Percentiles rank a stretch among this genome's conserved stretches.
These are phyloP conservation scores for Urocitellus parryii DNA, from an alignment of 2,113 vertebrate genomes.

Conservation along the genomic window DNA sequence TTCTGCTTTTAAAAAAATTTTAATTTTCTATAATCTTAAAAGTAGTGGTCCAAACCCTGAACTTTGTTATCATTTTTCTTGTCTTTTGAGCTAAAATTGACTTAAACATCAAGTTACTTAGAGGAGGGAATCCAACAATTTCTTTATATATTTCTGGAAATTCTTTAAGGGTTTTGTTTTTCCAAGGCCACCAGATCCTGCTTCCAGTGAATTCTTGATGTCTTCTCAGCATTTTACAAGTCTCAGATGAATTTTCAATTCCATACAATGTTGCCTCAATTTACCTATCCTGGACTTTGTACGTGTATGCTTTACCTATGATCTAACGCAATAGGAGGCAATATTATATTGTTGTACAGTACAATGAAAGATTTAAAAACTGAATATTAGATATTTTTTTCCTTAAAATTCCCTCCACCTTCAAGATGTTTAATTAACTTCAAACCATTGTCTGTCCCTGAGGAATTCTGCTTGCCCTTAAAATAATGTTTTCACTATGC, in stretches of 20 bases:
- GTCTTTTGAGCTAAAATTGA: slow-evolving; percentile 24
- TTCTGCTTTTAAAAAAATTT: not conserved
- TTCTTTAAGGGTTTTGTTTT: not conserved
- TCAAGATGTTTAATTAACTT: slow-evolving; percentile 21
- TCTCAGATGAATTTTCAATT: not conserved
- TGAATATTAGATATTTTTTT: not conserved
- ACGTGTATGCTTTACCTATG: not conserved
- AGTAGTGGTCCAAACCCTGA: not conserved
- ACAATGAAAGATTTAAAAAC: not conserved
- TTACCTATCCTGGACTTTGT: not conserved
- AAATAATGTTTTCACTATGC: not conserved
- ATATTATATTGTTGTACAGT: not conserved
- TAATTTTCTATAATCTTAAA: slow-evolving; percentile 3
- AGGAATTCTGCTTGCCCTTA: not conserved
- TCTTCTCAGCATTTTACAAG: not conserved
- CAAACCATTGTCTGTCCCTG: not conserved
- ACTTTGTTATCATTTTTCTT: not conserved
- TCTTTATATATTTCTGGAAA: slow-evolving; percentile 6
- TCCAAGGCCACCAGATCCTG: not conserved
- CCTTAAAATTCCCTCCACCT: not conserved
- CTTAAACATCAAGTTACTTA: not conserved
- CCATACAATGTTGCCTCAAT: not conserved
- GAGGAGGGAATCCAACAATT: not conserved
- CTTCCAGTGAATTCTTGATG: slow-evolving; percentile 4
- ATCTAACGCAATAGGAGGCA: not conserved